Conservation (phyloP, 2,113 vertebrate genomes). For the Psilopogon haemacephalus region DNA sequence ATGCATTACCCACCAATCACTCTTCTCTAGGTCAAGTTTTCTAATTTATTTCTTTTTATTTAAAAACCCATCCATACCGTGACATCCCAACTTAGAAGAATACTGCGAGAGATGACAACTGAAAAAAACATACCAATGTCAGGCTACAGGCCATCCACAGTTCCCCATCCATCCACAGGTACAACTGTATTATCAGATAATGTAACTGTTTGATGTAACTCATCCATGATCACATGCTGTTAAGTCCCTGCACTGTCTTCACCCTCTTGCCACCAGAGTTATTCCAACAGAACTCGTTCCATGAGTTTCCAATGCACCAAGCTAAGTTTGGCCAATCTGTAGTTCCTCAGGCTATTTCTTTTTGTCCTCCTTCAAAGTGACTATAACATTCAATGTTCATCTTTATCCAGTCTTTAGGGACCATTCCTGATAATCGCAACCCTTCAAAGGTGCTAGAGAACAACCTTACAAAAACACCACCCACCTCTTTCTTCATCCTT, state of each 20-base stretch:
- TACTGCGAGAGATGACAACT: not conserved
- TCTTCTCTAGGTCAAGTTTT: not conserved
- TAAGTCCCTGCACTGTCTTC: not conserved
- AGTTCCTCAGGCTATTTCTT: not conserved
- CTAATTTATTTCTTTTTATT: no score
- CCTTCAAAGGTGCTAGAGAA: not conserved
- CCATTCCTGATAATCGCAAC: not conserved
- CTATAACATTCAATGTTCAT: not conserved
- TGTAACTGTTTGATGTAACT: fast-evolving
- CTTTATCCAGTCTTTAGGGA: not conserved
- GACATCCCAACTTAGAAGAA: not conserved
- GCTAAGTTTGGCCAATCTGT: not conserved
- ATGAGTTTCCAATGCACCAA: not conserved
- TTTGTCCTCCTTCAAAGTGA: not conserved
- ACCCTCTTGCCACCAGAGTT: fast-evolving
- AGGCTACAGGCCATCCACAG: not conserved
- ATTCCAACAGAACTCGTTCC: not conserved
- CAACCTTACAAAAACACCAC: fast-evolving
- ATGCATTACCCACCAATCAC: not conserved
- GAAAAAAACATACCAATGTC: not conserved
- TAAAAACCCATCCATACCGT: not conserved
- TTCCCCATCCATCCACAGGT: not conserved
- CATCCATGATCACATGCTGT: not conserved
- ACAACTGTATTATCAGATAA: no score
- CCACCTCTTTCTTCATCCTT: not conserved